Evolutionary conservation across 53 echinoderm and acorn worm species (phyloP).

Genomic region (Echinometra lucunter): DNA sequence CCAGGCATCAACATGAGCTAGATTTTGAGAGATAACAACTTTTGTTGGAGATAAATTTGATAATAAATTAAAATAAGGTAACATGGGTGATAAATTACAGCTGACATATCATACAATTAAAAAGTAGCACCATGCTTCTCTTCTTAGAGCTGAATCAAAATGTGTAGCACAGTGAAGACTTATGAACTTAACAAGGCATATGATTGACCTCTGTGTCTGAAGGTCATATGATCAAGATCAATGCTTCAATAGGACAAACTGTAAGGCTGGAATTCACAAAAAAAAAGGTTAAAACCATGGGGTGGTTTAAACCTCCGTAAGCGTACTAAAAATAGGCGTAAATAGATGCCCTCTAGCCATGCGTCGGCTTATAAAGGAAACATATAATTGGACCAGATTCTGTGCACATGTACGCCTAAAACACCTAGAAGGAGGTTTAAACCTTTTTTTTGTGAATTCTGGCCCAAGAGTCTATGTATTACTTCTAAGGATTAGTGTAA

Average conservation of each 20-base stretch:
- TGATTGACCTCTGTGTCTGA: not conserved
- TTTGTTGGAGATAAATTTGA: not conserved
- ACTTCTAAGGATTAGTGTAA: no score
- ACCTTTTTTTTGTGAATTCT: no score
- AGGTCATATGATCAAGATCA: not conserved
- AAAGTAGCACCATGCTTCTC: constrained; percentile 35
- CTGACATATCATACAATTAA: constrained; percentile 17
- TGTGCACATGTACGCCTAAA: no score
- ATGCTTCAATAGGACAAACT: not conserved
- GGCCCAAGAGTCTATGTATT: no score
- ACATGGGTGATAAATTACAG: constrained; percentile 11
- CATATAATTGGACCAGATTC: no score
- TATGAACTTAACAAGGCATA: not conserved
- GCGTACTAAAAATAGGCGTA: no score
- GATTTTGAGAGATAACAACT: not conserved
- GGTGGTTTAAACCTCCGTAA: no score
- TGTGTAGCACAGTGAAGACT: not conserved
- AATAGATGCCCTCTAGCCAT: no score
- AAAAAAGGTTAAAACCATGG: no score
- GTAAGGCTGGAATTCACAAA: no score
- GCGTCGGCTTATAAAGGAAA: no score
- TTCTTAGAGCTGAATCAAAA: not conserved
- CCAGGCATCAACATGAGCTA: not conserved
- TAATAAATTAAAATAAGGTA: constrained; percentile 12
- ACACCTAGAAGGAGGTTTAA: no score